Conservation (phyloP, 2,113 vertebrate genomes). For the Sitta europaea region DNA sequence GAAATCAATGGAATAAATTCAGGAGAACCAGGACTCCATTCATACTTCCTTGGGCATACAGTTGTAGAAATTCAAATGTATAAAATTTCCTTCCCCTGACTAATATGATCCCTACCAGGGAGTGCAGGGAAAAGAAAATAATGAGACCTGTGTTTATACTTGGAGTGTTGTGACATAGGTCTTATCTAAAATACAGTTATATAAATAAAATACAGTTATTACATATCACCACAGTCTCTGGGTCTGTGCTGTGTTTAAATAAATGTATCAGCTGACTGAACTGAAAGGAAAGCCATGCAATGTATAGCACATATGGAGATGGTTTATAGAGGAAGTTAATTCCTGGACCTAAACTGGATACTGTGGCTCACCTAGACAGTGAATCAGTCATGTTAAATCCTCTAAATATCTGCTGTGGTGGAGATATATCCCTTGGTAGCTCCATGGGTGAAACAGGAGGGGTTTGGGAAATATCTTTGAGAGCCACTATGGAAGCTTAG, state of each 20-base stretch:
- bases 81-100: neutral
- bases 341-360: neutral
- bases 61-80: neutral
- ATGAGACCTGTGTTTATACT: neutral
- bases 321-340: neutral
- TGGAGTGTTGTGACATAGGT: neutral
- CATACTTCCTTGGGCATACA: neutral
- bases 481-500: neutral
- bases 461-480: neutral
- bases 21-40: neutral
- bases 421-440: neutral
- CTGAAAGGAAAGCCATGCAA: neutral
- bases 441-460: neutral
- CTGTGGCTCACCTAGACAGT: neutral
- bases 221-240: neutral
- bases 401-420: neutral
- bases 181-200: neutral
- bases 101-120: neutral
- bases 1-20: neutral
- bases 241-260: neutral
- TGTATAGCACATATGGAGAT: neutral
- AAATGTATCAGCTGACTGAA: neutral
- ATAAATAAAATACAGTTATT: neutral
- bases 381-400: neutral
- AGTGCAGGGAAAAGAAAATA: neutral